Evolutionary conservation across 2,888 invertebrate species (phyloP).

Genomic region (Synergus laeviventris): DNA sequence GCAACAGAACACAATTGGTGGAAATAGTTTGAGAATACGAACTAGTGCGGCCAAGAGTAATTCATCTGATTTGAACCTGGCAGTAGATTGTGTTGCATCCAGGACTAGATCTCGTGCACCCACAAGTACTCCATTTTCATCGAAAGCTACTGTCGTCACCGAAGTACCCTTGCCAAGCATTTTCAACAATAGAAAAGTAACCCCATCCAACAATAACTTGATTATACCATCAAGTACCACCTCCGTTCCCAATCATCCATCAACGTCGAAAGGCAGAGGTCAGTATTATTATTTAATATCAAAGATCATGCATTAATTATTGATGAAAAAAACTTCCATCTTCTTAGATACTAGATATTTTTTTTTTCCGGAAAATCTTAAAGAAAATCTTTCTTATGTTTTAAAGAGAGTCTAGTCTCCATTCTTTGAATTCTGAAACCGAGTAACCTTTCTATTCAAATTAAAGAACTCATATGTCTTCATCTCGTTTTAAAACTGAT

Average conservation of each 20-base stretch:
- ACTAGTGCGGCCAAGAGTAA: slow-evolving; percentile 65
- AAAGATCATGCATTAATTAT: not conserved
- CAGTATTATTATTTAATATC: slow-evolving; percentile 49
- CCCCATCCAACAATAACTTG: slow-evolving; percentile 60
- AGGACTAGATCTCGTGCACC: slow-evolving; percentile 73
- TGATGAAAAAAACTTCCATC: not conserved
- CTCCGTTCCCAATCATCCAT: slow-evolving; percentile 70
- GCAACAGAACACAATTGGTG: slow-evolving; percentile 62
- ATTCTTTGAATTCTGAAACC: too few species aligned
- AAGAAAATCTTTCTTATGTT: not conserved
- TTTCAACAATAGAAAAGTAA: slow-evolving; percentile 65
- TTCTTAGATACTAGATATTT: not conserved
- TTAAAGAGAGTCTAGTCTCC: too few species aligned
- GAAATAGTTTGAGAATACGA: slow-evolving; percentile 56
- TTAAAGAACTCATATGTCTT: not conserved
- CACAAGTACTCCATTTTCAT: slow-evolving; percentile 42
- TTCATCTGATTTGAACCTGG: slow-evolving; percentile 68
- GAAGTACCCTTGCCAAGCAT: slow-evolving; percentile 64
- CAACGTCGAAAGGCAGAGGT: slow-evolving; percentile 74
- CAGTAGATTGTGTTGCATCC: slow-evolving; percentile 72
- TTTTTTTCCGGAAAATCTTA: not conserved
- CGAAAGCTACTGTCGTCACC: slow-evolving; percentile 62
- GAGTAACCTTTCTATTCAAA: not conserved
- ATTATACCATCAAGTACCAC: slow-evolving; percentile 60
- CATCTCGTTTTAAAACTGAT: not conserved